A percentile compares a stretch with the other conserved stretches of the same genome.
Evolutionary conservation across 2,113 vertebrate genomes (phyloP).

Genomic region (Pelvicachromis taeniatus): DNA sequence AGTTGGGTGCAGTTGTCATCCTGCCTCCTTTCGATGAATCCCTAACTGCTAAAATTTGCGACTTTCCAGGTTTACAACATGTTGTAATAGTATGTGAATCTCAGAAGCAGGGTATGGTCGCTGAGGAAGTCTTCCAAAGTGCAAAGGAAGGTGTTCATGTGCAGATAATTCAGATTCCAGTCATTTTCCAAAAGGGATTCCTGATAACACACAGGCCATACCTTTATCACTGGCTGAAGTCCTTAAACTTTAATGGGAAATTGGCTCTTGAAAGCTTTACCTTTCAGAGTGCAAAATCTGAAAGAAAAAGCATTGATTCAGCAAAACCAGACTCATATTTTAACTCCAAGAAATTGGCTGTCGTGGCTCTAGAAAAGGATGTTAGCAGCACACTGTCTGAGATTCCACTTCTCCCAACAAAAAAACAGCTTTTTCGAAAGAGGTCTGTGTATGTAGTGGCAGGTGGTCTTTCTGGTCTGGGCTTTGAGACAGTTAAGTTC

Average conservation of each 20-base stretch:
- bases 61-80: slow-evolving; percentile 53
- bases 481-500: slow-evolving; percentile 86
- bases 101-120: slow-evolving; percentile 6
- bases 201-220: slow-evolving; percentile 63
- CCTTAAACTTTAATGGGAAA: slow-evolving; percentile 58
- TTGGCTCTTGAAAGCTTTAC: slow-evolving; percentile 36
- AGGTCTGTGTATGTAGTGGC: slow-evolving; percentile 78
- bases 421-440: slow-evolving; percentile 68
- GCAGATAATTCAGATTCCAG: slow-evolving; percentile 55
- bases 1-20: slow-evolving; percentile 70
- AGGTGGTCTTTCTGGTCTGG: slow-evolving; percentile 82
- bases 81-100: slow-evolving; percentile 73
- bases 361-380: slow-evolving; percentile 59
- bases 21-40: slow-evolving; percentile 69
- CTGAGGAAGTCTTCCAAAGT: slow-evolving; percentile 33
- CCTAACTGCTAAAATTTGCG: slow-evolving; percentile 47
- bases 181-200: slow-evolving; percentile 73
- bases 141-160: slow-evolving; percentile 65
- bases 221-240: slow-evolving; percentile 73
- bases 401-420: slow-evolving; percentile 59
- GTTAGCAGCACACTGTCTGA: slow-evolving; percentile 43
- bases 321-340: slow-evolving; percentile 72
- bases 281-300: slow-evolving; percentile 48
- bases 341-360: slow-evolving; percentile 40
- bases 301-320: neutral